phyloP scores from a whole-genome alignment of 2,888 invertebrate species.

The Acrobasis consociella region DNA sequence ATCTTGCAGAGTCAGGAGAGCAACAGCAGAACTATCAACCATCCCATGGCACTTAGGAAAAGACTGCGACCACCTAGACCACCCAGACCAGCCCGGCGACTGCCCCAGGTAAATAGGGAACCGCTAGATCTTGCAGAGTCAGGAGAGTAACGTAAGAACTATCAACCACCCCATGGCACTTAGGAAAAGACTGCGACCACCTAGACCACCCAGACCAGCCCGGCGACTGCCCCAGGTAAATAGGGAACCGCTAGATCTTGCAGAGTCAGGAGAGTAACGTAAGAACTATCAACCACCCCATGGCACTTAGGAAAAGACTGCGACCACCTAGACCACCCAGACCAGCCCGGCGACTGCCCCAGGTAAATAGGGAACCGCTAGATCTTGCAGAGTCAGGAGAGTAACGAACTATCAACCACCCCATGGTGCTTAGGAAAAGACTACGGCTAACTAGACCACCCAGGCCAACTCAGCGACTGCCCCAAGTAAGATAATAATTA shows the following conservation, averaged over 20 bases:
- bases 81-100: constrained; percentile 68
- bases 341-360: constrained; percentile 74
- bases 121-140: constrained; percentile 70
- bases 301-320: constrained; percentile 70
- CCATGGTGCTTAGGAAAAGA: constrained; percentile 74
- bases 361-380: constrained; percentile 83
- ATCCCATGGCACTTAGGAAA: constrained; percentile 74
- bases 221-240: constrained; percentile 83
- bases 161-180: constrained; percentile 77
- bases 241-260: constrained; percentile 69
- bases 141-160: constrained; percentile 68
- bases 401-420: constrained; percentile 74
- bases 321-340: constrained; percentile 66
- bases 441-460: constrained; percentile 66
- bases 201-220: constrained; percentile 66
- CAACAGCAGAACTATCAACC: constrained; percentile 73
- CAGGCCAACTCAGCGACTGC: constrained; percentile 70
- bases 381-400: constrained; percentile 70
- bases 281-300: constrained; percentile 74
- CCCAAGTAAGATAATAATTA: too few relatives aligned
- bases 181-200: constrained; percentile 66
- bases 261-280: constrained; percentile 72
- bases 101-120: constrained; percentile 84
- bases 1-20: constrained; percentile 70
- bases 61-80: constrained; percentile 65